phyloP scores from a whole-genome alignment of 1,140 invertebrate genomes.

The Atta cephalotes region DNA sequence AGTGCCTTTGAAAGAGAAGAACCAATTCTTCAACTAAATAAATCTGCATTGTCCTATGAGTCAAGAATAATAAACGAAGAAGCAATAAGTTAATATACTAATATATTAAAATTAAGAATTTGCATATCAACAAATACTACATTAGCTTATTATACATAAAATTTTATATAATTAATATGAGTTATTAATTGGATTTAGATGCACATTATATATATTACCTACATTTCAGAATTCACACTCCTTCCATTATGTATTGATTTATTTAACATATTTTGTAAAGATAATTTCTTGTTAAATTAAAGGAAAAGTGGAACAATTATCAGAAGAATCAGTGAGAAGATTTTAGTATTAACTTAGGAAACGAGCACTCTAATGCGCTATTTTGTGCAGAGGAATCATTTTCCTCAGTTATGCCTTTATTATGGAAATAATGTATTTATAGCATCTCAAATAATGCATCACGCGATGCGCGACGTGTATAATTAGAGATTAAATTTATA shows the following conservation, averaged over 20 bases:
- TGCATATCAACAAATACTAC: background rate
- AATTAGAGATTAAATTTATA: conserved; percentile 38
- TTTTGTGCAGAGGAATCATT: conserved; percentile 14
- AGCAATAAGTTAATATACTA: background rate
- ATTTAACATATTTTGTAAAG: background rate
- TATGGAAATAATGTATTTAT: conserved; percentile 41
- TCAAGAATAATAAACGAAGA: background rate
- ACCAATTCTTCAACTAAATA: background rate
- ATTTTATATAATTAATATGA: background rate
- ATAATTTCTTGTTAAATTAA: background rate
- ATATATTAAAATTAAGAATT: background rate
- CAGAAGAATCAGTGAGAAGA: no score
- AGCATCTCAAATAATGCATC: conserved; percentile 1
- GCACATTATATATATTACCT: no score
- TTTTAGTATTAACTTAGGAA: background rate
- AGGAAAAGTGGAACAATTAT: background rate
- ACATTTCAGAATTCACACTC: conserved; percentile 22
- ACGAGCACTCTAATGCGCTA: background rate
- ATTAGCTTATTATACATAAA: background rate
- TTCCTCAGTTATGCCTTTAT: conserved; percentile 15
- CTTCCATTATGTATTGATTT: background rate
- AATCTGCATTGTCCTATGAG: background rate
- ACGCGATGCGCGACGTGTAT: conserved; percentile 25
- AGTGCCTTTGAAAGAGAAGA: background rate
- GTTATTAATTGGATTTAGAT: background rate